phyloP scores from a whole-genome alignment of 2,113 vertebrate species.

The Tyto alba region DNA sequence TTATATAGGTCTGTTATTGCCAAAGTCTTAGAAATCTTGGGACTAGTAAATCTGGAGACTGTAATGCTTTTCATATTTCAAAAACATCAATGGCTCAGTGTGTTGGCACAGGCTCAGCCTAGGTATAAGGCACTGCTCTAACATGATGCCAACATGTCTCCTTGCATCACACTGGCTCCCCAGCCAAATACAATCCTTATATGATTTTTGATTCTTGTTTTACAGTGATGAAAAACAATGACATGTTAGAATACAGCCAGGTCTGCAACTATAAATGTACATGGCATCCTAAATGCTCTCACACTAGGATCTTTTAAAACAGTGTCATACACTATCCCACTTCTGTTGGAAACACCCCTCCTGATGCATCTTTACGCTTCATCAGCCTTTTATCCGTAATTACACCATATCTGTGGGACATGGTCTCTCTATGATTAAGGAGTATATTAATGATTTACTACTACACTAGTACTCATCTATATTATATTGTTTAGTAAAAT shows the following conservation, averaged over 20 bases:
- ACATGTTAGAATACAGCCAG: neutral
- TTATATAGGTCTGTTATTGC: neutral
- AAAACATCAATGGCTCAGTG: neutral
- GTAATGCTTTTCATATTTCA: neutral
- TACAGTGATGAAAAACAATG: neutral
- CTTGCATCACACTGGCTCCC: neutral
- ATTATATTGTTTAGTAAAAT: conserved; percentile 49
- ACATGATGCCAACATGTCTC: neutral
- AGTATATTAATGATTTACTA: conserved; percentile 43
- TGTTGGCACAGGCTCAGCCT: neutral
- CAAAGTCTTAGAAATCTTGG: neutral
- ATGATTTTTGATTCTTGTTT: neutral
- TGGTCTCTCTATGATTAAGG: conserved; percentile 8
- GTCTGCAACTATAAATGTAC: neutral
- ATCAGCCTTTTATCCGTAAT: neutral
- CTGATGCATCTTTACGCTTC: neutral
- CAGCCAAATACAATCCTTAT: neutral
- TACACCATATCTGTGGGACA: neutral
- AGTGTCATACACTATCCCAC: neutral
- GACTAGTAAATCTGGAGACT: neutral
- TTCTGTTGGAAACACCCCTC: neutral
- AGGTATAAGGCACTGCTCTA: neutral
- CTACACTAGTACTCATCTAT: neutral
- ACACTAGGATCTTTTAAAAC: neutral
- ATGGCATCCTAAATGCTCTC: neutral